A percentile compares a stretch with the other conserved stretches of the same genome.
phyloP scores from a whole-genome alignment of 2,888 invertebrate genomes.

The Zhengitettix transpicula region DNA sequence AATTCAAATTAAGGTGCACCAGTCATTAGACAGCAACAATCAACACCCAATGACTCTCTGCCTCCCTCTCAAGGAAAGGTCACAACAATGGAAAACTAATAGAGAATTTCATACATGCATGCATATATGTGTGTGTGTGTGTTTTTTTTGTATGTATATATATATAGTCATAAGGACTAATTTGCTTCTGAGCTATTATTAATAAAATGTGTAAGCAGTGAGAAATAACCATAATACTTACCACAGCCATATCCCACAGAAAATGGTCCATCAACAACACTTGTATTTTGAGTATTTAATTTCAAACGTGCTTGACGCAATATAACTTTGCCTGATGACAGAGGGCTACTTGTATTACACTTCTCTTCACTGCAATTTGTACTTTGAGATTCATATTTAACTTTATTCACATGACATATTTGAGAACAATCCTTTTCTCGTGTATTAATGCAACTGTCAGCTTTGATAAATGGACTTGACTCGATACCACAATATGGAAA shows the following conservation, averaged over 20 bases:
- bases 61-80: too few species aligned
- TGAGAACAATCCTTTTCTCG: background rate
- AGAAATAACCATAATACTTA: conserved; percentile 9
- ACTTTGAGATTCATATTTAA: background rate
- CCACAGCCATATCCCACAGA: conserved; percentile 27
- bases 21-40: too few species aligned
- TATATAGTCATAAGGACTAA: too few species aligned
- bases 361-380: background rate
- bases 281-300: conserved; percentile 28
- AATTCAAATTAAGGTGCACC: too few species aligned
- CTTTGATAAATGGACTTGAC: conserved; percentile 4
- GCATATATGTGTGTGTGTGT: too few species aligned
- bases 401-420: too few species aligned
- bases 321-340: conserved; percentile 39
- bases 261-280: conserved; percentile 46
- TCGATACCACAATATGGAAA: conserved; percentile 6
- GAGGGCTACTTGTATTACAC: background rate
- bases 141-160: too few species aligned
- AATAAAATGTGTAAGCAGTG: background rate
- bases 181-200: too few species aligned
- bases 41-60: too few species aligned
- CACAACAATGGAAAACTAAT: too few species aligned
- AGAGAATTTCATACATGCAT: too few species aligned
- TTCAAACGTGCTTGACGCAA: conserved; percentile 51
- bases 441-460: background rate